These are phyloP conservation scores for Beroe ovata DNA, from an alignment of 37 sponge, comb jelly and placozoan species.

Conservation along the genomic window DNA sequence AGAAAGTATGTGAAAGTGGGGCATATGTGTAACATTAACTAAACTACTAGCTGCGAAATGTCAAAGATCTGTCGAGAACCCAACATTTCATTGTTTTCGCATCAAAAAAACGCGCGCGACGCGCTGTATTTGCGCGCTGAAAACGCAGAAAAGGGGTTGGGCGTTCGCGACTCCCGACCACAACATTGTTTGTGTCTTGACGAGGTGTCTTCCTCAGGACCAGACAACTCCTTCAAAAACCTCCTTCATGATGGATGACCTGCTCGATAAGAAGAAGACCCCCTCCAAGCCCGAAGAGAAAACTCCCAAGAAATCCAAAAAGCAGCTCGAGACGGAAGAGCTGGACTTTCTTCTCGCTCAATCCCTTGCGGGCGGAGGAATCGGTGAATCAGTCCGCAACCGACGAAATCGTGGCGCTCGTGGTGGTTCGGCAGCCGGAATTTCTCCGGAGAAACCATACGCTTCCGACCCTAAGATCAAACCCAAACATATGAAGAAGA, in stretches of 20 bases:
- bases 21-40: not conserved
- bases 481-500: conserved; percentile 42
- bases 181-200: no score
- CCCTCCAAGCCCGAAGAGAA: not conserved
- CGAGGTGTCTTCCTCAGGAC: conserved; percentile 28
- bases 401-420: not conserved
- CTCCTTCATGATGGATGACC: conserved; percentile 64
- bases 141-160: not conserved
- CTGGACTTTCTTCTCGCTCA: conserved; percentile 46
- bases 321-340: conserved; percentile 61
- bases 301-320: conserved; percentile 26
- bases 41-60: conserved; percentile 5
- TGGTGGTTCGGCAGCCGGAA: not conserved
- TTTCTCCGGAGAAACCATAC: not conserved
- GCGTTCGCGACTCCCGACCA: not conserved
- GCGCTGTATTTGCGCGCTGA: conserved; percentile 11
- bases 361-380: not conserved
- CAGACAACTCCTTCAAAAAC: conserved; percentile 54
- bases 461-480: conserved; percentile 32
- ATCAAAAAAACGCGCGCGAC: conserved; percentile 13
- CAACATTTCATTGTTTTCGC: conserved; percentile 19
- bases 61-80: not conserved
- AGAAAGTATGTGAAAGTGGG: not conserved
- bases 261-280: conserved; percentile 59
- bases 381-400: conserved; percentile 22